Percentiles rank a stretch among this genome's conserved stretches.
Evolutionary conservation across 2,113 vertebrate species (phyloP).

Genomic region (Gallinago media): DNA sequence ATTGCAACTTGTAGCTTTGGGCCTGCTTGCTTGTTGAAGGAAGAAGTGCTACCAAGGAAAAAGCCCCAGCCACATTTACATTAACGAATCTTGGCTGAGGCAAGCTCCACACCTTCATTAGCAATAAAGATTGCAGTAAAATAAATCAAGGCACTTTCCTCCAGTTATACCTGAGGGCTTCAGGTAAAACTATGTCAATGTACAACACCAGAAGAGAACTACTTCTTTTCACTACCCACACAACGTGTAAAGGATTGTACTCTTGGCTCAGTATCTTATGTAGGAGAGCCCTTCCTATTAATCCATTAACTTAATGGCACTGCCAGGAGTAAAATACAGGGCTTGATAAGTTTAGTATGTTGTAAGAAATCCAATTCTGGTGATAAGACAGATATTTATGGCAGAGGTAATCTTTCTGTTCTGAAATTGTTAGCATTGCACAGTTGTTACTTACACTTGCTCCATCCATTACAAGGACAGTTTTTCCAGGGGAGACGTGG

Average conservation of each 20-base stretch:
- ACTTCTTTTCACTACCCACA: background rate
- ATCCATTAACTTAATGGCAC: background rate
- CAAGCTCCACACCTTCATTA: background rate
- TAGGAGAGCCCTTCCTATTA: background rate
- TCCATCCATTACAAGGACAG: constrained; percentile 91
- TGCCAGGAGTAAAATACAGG: background rate
- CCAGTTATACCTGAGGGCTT: background rate
- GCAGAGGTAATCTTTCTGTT: background rate
- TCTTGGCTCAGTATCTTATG: background rate
- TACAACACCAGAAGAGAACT: background rate
- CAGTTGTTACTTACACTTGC: constrained; percentile 86
- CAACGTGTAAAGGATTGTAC: background rate
- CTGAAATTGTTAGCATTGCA: background rate
- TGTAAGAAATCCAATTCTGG: background rate
- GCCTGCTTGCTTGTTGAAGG: background rate
- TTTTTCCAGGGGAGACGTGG: constrained; percentile 83
- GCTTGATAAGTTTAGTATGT: background rate
- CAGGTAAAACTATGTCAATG: background rate
- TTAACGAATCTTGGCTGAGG: background rate
- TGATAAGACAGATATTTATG: background rate
- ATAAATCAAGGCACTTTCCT: background rate
- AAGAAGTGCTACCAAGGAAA: background rate
- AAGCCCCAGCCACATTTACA: background rate
- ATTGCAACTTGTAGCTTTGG: background rate
- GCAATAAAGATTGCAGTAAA: background rate